Conservation (phyloP, 2,797 vertebrate genomes). For the Lutjanus campechanus region DNA sequence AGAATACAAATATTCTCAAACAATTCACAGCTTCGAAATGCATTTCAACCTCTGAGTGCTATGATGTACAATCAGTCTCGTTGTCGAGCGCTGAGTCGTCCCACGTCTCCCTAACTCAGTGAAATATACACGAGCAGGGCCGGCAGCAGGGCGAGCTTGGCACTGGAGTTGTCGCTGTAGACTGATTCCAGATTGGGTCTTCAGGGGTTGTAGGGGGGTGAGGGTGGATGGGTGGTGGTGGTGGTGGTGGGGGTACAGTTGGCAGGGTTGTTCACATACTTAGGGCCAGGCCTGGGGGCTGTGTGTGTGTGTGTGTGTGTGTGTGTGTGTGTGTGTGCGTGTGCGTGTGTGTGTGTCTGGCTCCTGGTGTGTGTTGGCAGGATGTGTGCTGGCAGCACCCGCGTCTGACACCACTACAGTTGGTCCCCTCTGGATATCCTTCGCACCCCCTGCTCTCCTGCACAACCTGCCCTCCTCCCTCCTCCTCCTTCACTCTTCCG, state of each 20-base stretch:
- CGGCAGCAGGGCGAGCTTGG: conserved; percentile 57
- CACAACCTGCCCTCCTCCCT: conserved; percentile 49
- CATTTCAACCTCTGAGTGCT: conserved; percentile 31
- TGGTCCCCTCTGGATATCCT: conserved; percentile 73
- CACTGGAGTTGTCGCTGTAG: conserved; percentile 43
- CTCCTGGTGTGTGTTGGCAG: conserved; percentile 69
- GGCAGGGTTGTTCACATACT: conserved; percentile 66
- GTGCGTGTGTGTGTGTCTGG: conserved; percentile 37
- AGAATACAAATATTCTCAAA: conserved; percentile 57
- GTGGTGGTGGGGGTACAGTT: conserved; percentile 62
- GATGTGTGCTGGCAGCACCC: conserved; percentile 64
- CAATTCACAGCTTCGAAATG: conserved; percentile 36
- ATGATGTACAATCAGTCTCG: conserved; percentile 44
- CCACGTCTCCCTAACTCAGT: conserved; percentile 11
- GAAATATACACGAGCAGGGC: conserved; percentile 42
- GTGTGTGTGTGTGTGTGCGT: conserved; percentile 29
- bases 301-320: conserved; percentile 15
- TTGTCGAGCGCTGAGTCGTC: conserved; percentile 48
- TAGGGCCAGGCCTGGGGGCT: conserved; percentile 56
- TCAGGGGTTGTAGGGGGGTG: conserved; percentile 45
- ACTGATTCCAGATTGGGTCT: conserved; percentile 73
- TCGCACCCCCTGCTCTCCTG: conserved; percentile 51
- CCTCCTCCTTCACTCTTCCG: conserved; percentile 29
- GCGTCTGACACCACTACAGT: conserved; percentile 78
- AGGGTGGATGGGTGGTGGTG: conserved; percentile 16